These are phyloP conservation scores for Platycercus adscitus DNA, from an alignment of 2,113 vertebrate genomes.

Conservation along the genomic window DNA sequence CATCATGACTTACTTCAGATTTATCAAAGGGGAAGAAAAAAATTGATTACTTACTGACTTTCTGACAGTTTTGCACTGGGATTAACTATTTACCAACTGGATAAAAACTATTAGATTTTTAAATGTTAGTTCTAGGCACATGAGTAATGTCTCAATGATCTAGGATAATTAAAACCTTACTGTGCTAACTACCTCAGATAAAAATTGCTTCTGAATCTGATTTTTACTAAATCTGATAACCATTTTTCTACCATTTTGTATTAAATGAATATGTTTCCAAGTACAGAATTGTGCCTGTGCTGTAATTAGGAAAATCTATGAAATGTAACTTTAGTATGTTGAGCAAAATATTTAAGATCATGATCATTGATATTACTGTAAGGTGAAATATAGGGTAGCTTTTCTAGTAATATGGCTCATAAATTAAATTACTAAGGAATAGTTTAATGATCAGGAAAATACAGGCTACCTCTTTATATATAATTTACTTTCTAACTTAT, in stretches of 20 bases:
- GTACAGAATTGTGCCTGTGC: neutral
- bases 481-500: neutral
- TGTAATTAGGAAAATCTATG: neutral
- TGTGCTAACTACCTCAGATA: neutral
- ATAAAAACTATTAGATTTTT: neutral
- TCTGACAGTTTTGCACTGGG: neutral
- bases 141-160: neutral
- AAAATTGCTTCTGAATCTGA: neutral
- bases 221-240: neutral
- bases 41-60: neutral
- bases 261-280: neutral
- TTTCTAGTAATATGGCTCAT: neutral
- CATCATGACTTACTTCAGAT: neutral
- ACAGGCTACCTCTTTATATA: neutral
- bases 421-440: neutral
- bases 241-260: neutral
- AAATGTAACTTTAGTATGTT: neutral
- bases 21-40: neutral
- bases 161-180: neutral
- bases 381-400: neutral
- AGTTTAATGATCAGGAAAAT: neutral
- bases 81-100: neutral
- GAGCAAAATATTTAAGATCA: neutral
- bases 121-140: neutral
- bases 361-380: neutral